phyloP scores from a whole-genome alignment of 2,113 vertebrate genomes.

The Telmatochromis brichardi region DNA sequence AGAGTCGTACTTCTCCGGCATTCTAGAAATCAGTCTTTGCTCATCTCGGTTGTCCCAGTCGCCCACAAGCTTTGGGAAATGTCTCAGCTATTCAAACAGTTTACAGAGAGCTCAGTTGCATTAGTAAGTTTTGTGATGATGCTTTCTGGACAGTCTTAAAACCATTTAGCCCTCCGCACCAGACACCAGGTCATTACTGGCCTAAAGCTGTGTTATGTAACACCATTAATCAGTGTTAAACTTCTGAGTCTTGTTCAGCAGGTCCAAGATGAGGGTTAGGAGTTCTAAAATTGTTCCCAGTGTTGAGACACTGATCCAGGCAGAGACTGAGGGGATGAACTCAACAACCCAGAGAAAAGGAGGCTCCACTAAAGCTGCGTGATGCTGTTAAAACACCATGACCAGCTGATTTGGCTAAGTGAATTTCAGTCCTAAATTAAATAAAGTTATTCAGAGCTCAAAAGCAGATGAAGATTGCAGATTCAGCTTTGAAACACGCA shows the following conservation, averaged over 20 bases:
- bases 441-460: constrained; percentile 4
- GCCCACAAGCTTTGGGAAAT: neutral
- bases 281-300: neutral
- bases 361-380: neutral
- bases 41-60: neutral
- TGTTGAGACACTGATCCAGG: neutral
- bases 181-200: neutral
- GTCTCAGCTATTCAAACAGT: constrained; percentile 10
- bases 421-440: constrained; percentile 30
- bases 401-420: constrained; percentile 4
- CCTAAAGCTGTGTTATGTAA: constrained; percentile 25
- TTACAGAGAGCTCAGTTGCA: neutral
- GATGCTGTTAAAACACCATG: constrained; percentile 21
- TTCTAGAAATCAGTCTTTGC: neutral
- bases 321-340: neutral
- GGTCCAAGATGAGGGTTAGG: neutral
- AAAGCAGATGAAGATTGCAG: neutral
- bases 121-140: neutral
- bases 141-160: neutral
- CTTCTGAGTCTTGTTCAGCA: neutral
- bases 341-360: neutral
- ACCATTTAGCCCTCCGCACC: neutral
- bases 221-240: constrained; percentile 12
- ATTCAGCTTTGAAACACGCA: constrained; percentile 2
- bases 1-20: neutral